Conservation (phyloP, 92 coral and sea anemone genomes). For the Parazoanthus atlanticus region DNA sequence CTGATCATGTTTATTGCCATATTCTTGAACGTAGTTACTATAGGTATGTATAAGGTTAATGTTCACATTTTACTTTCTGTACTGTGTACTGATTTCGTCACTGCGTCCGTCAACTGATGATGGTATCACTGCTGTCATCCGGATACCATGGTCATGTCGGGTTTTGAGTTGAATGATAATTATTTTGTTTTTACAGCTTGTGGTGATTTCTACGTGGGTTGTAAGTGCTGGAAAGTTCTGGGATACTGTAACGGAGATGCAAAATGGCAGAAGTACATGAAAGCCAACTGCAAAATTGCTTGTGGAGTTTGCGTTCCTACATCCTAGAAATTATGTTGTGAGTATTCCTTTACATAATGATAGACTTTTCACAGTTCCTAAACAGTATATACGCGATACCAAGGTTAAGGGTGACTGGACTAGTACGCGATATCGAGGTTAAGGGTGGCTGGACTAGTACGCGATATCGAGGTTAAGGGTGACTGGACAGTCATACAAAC, state of each 20-base stretch:
- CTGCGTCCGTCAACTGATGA: too few relatives aligned
- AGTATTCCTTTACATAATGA: neutral
- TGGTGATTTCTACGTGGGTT: constrained; percentile 32
- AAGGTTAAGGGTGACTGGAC: neutral
- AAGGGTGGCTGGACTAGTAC: too few relatives aligned
- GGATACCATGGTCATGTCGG: too few relatives aligned
- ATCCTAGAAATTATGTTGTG: neutral
- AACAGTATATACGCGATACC: neutral
- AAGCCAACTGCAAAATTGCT: constrained; percentile 4
- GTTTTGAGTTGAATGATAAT: neutral
- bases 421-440: neutral
- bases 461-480: too few relatives aligned
- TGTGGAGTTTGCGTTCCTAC: constrained; percentile 16
- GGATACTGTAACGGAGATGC: constrained; percentile 4
- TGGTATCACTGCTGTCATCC: too few relatives aligned
- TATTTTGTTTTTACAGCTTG: constrained; percentile 12
- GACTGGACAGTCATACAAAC: neutral
- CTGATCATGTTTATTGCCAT: too few relatives aligned
- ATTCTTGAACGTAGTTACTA: too few relatives aligned
- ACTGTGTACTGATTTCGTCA: too few relatives aligned
- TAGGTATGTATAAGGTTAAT: too few relatives aligned
- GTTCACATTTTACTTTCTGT: too few relatives aligned
- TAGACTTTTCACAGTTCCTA: neutral
- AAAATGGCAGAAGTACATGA: constrained; percentile 21
- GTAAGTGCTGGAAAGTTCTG: constrained; percentile 22